Conservation (phyloP, 2,113 vertebrate genomes). For the Upupa epops region DNA sequence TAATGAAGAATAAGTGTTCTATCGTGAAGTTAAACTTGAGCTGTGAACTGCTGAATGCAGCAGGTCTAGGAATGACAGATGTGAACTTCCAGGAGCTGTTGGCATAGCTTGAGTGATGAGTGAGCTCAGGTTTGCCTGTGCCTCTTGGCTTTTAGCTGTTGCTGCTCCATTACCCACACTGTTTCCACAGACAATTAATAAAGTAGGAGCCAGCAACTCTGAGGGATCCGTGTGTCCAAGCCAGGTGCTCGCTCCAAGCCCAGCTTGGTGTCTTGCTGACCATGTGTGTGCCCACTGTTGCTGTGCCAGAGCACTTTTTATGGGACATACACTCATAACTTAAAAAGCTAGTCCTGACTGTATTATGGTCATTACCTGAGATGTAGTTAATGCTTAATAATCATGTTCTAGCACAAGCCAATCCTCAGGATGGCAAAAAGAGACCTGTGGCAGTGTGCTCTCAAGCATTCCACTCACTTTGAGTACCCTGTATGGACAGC, state of each 20-base stretch:
- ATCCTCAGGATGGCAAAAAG: neutral
- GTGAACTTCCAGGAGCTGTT: neutral
- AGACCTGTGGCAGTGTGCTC: neutral
- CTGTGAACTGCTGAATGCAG: neutral
- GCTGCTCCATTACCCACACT: neutral
- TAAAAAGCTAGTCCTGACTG: neutral
- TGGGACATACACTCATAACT: neutral
- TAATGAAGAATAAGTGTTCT: neutral
- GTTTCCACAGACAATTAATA: neutral
- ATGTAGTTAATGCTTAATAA: neutral
- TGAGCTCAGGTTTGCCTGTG: accelerated
- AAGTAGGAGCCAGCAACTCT: neutral
- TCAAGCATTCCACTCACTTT: neutral
- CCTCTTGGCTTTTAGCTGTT: neutral
- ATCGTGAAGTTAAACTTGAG: neutral
- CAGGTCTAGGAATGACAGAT: neutral
- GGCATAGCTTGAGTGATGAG: accelerated
- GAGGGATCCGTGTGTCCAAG: neutral
- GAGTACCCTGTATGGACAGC: neutral
- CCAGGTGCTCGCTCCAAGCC: neutral
- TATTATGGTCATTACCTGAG: neutral
- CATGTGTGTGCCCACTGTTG: neutral
- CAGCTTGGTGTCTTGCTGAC: neutral
- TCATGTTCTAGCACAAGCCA: neutral
- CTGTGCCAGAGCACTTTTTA: neutral